Evolutionary conservation across 2,888 invertebrate genomes (phyloP), one percentile per base, ranked within the genome.

Genomic region (Hemithea aestivaria): DNA sequence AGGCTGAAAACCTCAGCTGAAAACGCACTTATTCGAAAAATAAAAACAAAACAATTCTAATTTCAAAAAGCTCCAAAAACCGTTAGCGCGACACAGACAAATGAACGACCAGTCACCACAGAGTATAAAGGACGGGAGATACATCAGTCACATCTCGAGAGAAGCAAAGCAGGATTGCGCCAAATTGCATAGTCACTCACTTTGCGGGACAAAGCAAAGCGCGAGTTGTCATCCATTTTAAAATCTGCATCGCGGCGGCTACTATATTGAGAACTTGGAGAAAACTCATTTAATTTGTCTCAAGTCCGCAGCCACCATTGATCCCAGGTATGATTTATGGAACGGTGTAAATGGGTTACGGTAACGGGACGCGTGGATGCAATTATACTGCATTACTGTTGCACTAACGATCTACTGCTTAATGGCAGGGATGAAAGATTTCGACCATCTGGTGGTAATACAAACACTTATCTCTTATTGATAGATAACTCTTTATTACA

Each of bases 331-430:
- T 78, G 82, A 83, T 79, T 82, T 82, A 83, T 78, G 82, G 66
- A 80, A 74, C 62, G 64, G 69, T 75, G 74, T 73, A 83, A 83
- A 83, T 83, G 82, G 81, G 84, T 83, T 78, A 83, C 72, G 68
- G 72, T 73, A 73, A 73, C 79, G 61, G 60, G 63, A 61, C 63
- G 62, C 64, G 49, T 62, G 65, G 62, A 53, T 54, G 59, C 73
- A 73, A 81, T 81, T 76, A 80, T 71, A 62, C 66, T 16, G 16
- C 16, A 16, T 16, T 16, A 16, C 2, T 5, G 56, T 56, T 57
- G 68, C 69, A 70, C 66, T 62, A 66, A 31, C 41, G 37, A 16
- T 16, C 5, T 16, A 2, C 2, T 16, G 16, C 16, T 16, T 5
- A 16, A 16, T 16, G 16, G 16, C 3, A 16, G 16, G 16, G 16